phyloP scores from a whole-genome alignment of 35 echinoderm and acorn worm species.

The Anneissia japonica region DNA sequence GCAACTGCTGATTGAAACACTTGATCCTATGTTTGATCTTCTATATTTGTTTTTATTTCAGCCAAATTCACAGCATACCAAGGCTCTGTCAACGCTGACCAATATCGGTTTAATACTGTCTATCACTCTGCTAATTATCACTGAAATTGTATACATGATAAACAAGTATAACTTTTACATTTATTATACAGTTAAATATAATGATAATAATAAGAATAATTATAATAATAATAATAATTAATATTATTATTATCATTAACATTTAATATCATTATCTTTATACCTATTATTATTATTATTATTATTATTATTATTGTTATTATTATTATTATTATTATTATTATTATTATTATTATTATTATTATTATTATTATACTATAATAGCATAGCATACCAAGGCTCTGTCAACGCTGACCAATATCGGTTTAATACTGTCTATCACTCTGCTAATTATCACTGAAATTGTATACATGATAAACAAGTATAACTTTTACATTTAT shows the following conservation, averaged over 20 bases:
- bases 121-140: neutral
- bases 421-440: neutral
- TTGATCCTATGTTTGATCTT: too few species aligned
- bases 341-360: too few species aligned
- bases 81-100: neutral
- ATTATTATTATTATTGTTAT: too few species aligned
- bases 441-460: neutral
- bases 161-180: neutral
- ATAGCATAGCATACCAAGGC: neutral
- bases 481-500: neutral
- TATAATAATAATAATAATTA: too few species aligned
- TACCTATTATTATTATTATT: too few species aligned
- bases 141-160: neutral
- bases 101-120: neutral
- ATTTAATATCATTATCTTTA: too few species aligned
- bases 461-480: neutral
- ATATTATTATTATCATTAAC: too few species aligned
- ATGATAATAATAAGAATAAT: too few species aligned
- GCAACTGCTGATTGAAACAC: too few species aligned
- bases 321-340: too few species aligned
- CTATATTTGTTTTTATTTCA: neutral
- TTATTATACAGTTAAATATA: too few species aligned
- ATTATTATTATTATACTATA: too few species aligned
- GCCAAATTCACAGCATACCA: neutral
- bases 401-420: neutral